Evolutionary conservation across 1,140 invertebrate genomes (phyloP).

Genomic region (Drosophila pandora): DNA sequence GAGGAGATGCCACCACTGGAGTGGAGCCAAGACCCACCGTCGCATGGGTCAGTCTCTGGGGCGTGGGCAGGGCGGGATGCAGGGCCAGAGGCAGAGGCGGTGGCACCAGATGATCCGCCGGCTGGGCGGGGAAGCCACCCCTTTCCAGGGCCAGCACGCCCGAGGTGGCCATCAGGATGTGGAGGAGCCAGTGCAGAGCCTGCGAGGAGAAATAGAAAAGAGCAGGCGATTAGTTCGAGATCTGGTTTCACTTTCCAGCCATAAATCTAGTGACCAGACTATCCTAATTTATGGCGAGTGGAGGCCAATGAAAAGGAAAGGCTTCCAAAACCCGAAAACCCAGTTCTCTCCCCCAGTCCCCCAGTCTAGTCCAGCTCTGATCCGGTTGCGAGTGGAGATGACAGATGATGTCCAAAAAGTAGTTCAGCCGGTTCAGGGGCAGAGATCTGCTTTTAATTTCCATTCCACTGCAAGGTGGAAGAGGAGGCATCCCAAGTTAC

Average conservation of each 20-base stretch:
- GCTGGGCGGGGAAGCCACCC: constrained; percentile 42
- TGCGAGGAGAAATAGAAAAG: constrained; percentile 19
- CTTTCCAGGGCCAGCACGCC: neutral
- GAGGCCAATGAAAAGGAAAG: neutral
- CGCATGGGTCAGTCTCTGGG: constrained; percentile 56
- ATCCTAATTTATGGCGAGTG: constrained; percentile 56
- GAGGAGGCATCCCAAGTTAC: too few relatives aligned
- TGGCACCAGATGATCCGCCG: constrained; percentile 73
- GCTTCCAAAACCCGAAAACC: neutral
- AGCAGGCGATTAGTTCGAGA: constrained; percentile 15
- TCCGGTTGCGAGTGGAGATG: constrained; percentile 50
- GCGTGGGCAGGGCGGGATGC: constrained; percentile 34
- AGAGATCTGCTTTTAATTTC: too few relatives aligned
- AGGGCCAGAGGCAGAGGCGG: constrained; percentile 48
- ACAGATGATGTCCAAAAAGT: constrained; percentile 25
- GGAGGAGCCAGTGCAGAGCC: constrained; percentile 36
- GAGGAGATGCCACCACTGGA: constrained; percentile 8
- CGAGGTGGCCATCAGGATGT: constrained; percentile 14
- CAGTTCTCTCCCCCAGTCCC: neutral
- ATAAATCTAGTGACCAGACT: constrained; percentile 54
- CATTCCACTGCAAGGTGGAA: too few relatives aligned
- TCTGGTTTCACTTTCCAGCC: constrained; percentile 63
- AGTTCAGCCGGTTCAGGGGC: constrained; percentile 18
- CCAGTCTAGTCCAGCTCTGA: constrained; percentile 9
- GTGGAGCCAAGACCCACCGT: neutral